Evolutionary conservation across 2,888 invertebrate genomes (phyloP).

Genomic region (Phyllotreta cruciferae): DNA sequence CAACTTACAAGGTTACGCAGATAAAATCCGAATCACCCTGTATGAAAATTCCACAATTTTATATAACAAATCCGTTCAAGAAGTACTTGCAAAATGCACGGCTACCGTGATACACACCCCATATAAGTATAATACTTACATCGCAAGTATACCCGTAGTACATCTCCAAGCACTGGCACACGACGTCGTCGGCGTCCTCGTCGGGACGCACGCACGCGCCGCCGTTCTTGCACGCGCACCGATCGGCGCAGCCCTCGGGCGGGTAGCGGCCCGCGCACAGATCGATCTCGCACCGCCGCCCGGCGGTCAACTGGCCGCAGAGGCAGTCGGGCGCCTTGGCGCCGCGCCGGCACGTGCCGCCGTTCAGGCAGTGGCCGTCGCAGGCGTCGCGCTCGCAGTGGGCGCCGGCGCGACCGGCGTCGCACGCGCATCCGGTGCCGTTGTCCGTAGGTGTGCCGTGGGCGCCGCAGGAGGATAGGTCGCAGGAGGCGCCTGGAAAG

Average conservation of each 20-base stretch:
- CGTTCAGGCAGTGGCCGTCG: constrained; percentile 66
- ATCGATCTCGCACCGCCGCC: constrained; percentile 62
- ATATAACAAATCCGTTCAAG: too few relatives aligned
- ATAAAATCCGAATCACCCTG: too few relatives aligned
- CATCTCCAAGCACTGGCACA: constrained; percentile 65
- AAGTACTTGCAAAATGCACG: too few relatives aligned
- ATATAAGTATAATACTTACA: too few relatives aligned
- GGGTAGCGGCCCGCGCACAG: constrained; percentile 59
- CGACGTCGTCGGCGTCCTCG: constrained; percentile 60
- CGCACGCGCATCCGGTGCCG: constrained; percentile 59
- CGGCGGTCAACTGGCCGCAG: constrained; percentile 61
- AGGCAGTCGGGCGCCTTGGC: constrained; percentile 59
- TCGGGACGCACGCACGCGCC: constrained; percentile 61
- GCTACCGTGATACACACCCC: not conserved
- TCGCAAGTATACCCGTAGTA: constrained; percentile 67
- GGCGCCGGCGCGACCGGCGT: constrained; percentile 64
- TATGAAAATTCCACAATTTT: too few relatives aligned
- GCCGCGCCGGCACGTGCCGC: constrained; percentile 59
- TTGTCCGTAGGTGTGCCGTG: constrained; percentile 50
- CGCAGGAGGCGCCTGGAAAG: constrained; percentile 59
- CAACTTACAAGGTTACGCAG: too few relatives aligned
- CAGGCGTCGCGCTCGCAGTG: constrained; percentile 69
- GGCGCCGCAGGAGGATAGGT: constrained; percentile 57
- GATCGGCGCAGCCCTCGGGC: constrained; percentile 37
- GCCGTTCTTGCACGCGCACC: constrained; percentile 48